Evolutionary conservation across 1,140 invertebrate species (phyloP), one percentile per base, ranked within the genome.

Genomic region (Oryzaephilus surinamensis): DNA sequence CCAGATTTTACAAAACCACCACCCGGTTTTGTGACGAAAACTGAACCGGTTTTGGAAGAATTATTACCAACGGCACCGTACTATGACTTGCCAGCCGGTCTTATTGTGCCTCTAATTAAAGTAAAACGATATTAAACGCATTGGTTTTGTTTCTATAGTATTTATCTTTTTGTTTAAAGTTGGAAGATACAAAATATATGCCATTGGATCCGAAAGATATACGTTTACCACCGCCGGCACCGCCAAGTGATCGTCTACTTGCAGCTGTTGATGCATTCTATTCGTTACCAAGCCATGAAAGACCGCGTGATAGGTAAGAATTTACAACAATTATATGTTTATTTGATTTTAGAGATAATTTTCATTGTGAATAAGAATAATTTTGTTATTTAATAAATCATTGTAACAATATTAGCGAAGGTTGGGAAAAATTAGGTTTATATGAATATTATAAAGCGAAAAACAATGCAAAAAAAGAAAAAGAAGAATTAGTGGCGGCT

Each of bases 371-470:
- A 4, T 24, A 11, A n/a, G 23, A 11, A n/a, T 11, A 10, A 24
- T 38, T 21, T 29, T 38, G 27, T 38, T n/a, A n/a, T n/a, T n/a
- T n/a, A n/a, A n/a, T n/a, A n/a, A n/a, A n/a, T n/a, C n/a, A n/a
- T 15, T 33, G 32, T n/a, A 24, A 21, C 20, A 21, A 39, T 32
- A 40, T 41, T 55, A 93, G 88, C 67, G 93, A 97, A 60, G 94
- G 95, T 24, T 97, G 94, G 94, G 94, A 97, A 61, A 93, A 95
- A 64, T 67, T 97, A 53, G 92, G 90, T 40, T 68, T 98, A 13
- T 97, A 96, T 64, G 94, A 97, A 68, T 98, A 95, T 66, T 97
- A 91, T 64, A 92, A 91, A 69, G 87, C 91, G 0, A 98, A 97
- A 66, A 89, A 91, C 65, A 71, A 77, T 29, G 89, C 91, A 0